Percentiles rank a stretch among this genome's conserved stretches.
phyloP scores from a whole-genome alignment of 2,888 invertebrate genomes.

The Imbricaverruca yamaguchii region DNA sequence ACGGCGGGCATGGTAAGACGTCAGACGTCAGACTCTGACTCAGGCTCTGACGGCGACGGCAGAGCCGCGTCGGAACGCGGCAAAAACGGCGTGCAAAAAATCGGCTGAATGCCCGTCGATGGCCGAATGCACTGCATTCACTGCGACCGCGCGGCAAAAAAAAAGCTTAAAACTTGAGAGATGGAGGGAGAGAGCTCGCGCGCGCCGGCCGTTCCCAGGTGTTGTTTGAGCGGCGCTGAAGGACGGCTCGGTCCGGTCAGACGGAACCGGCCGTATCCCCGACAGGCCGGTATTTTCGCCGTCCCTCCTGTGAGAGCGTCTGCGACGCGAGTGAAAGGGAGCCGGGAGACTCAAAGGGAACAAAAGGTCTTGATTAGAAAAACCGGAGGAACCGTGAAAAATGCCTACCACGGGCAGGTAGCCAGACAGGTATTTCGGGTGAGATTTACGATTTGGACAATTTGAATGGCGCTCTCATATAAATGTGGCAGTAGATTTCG shows the following conservation, averaged over 20 bases:
- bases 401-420: neutral
- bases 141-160: neutral
- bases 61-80: neutral
- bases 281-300: too few species aligned
- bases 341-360: neutral
- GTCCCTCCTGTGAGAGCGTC: neutral
- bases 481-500: neutral
- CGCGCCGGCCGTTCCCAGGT: neutral
- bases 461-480: too few species aligned
- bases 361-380: constrained; percentile 10
- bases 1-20: neutral
- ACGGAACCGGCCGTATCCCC: neutral
- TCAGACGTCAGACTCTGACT: neutral
- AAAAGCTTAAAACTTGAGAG: neutral
- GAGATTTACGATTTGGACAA: neutral
- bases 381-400: neutral
- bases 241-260: neutral
- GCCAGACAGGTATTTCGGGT: constrained; percentile 7
- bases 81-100: constrained; percentile 3
- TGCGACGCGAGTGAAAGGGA: neutral
- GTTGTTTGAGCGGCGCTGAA: neutral
- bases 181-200: neutral
- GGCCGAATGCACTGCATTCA: neutral
- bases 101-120: neutral
- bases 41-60: neutral